Conservation (phyloP, 2,888 invertebrate species). For the Stratiomys singularior region DNA sequence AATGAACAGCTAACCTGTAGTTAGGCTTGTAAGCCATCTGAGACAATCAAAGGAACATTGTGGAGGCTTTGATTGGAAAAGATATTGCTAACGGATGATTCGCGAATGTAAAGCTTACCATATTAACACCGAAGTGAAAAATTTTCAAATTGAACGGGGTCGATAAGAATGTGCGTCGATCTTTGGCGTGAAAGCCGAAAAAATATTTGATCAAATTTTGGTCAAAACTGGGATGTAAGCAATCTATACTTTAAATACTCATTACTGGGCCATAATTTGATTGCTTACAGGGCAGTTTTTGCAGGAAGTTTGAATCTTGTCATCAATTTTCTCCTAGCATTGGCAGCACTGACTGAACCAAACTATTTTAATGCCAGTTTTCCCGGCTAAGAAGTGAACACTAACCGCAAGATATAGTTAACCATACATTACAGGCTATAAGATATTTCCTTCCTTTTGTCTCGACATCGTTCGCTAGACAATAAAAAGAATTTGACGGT, state of each 20-base stretch:
- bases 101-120: not conserved
- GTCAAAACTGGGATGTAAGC: too few relatives aligned
- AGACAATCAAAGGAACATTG: not conserved
- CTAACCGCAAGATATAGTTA: not conserved
- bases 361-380: not conserved
- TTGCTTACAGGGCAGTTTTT: too few relatives aligned
- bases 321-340: too few relatives aligned
- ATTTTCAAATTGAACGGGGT: too few relatives aligned
- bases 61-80: not conserved
- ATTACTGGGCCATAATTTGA: too few relatives aligned
- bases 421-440: not conserved
- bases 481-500: not conserved
- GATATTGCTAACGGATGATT: not conserved
- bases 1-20: slow-evolving; percentile 21
- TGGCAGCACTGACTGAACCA: not conserved
- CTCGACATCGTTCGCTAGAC: too few relatives aligned
- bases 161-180: too few relatives aligned
- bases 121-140: too few relatives aligned
- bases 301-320: too few relatives aligned
- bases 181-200: too few relatives aligned
- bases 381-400: not conserved
- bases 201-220: too few relatives aligned
- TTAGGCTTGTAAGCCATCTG: slow-evolving; percentile 21
- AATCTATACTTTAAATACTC: too few relatives aligned
- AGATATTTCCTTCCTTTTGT: not conserved